Base-by-base conservation (phyloP, 2,888 invertebrate genomes). In the Pseudoips prasinana region DNA sequence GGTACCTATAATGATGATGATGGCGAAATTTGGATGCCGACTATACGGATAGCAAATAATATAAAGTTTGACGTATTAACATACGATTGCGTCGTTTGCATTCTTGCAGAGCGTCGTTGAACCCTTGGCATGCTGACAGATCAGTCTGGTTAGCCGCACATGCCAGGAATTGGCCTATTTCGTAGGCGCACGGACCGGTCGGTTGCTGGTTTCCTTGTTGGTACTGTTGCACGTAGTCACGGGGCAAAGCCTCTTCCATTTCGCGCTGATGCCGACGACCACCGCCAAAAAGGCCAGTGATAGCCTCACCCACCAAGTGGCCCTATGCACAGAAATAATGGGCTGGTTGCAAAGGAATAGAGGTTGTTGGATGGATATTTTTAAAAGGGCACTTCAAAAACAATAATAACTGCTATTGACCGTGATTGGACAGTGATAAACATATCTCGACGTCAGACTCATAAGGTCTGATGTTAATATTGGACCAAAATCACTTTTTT, bases 31-130 rank as follows among this genome's bases (percentile, higher is more conserved):
- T n/a, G n/a, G n/a, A n/a, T n/a, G n/a, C n/a, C n/a, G n/a, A n/a
- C n/a, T n/a, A n/a, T n/a, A n/a, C n/a, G n/a, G n/a, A n/a, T n/a
- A n/a, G n/a, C n/a, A n/a, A n/a, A n/a, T n/a, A n/a, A n/a, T n/a
- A n/a, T n/a, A n/a, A n/a, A n/a, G n/a, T n/a, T n/a, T n/a, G n/a
- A n/a, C 1, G n/a, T 22, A 10, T 7, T 3, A 31, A 75, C 78
- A 25, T 74, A 93, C 96, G 92, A 81, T 95, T 91, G 50, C 92
- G 90, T 54, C 90, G 73, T 82, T 96, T 97, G 93, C 99, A 99
- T 71, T 98, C 96, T 66, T 94, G 92, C 40, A 99, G 91, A 17
- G 98, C 98, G 71, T 98, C 97, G 69, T 97, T 98, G 80, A 98
- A 99, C 28, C 96, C 97, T 69, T 96, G 94, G 79, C 99, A 99